Evolutionary conservation across 1,140 invertebrate species (phyloP), one percentile per base, ranked within the genome.

Genomic region (Elymnias hypermnestra): DNA sequence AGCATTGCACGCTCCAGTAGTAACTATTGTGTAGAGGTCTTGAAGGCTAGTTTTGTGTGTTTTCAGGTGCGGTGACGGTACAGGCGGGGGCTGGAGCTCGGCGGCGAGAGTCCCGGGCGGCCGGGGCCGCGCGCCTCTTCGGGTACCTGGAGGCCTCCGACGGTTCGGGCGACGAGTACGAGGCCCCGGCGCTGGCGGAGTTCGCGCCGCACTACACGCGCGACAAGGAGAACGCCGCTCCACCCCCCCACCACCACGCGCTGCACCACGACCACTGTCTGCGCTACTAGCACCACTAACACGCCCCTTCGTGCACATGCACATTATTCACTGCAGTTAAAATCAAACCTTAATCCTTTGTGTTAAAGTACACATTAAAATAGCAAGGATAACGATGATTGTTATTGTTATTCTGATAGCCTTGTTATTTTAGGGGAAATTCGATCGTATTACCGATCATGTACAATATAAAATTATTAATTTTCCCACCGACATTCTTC

Each of bases 101-200:
- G n/a, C 54, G 66, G n/a, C 62, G 69, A 17, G 73, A 71, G 23
- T 42, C 33, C 12, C 88, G 89, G 40, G 87, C 87, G 50, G 87
- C 87, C 43, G 88, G 88, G 25, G 88, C 88, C 12, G 88, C 88
- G 14, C 69, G 88, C 2, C 75, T 89, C 7, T 89, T 89, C 70
- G 88, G 87, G 14, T 89, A 90, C 72, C 83, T 89, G 76, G 88
- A 89, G 62, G 89, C 88, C 8, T 88, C 87, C 19, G 89, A 89
- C 74, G 87, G 87, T 12, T 89, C 89, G 1, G 88, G 87, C 48
- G 86, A 84, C 64, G 82, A 85, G 55, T 83, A 81, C 68, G 72
- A 72, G 53, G 51, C 68, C 46, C 59, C 68, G 39, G 39, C 57
- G 52, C 53, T 71, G 45, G 37, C 51, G n/a, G 68, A 74, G 53